A percentile compares a stretch with the other conserved stretches of the same genome.
phyloP scores from a whole-genome alignment of 2,797 vertebrate genomes.

The Sebastes itinus region DNA sequence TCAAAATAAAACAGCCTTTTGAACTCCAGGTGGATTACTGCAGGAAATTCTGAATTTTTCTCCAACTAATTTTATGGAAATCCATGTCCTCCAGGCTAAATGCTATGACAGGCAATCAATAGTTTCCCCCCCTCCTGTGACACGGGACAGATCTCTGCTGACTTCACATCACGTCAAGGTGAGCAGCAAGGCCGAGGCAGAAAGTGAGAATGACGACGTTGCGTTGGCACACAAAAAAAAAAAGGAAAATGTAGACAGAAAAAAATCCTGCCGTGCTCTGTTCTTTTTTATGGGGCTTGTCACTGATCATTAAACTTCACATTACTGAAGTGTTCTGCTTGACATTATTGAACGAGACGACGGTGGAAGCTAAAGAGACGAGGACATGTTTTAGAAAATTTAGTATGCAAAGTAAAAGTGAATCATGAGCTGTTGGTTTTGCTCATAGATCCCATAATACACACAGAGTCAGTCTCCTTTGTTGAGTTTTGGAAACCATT shows the following conservation, averaged over 20 bases:
- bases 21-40: constrained; percentile 28
- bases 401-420: constrained; percentile 58
- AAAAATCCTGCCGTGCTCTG: constrained; percentile 41
- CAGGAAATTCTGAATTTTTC: constrained; percentile 34
- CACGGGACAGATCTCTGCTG: constrained; percentile 39
- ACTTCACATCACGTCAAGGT: constrained; percentile 61
- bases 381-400: constrained; percentile 55
- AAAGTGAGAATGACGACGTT: constrained; percentile 52
- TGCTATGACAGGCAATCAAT: constrained; percentile 44
- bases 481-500: not conserved
- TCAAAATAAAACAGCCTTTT: constrained; percentile 30
- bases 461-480: not conserved
- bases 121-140: constrained; percentile 11
- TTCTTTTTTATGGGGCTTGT: constrained; percentile 65
- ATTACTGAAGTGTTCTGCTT: constrained; percentile 66
- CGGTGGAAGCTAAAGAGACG: constrained; percentile 37
- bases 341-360: constrained; percentile 53
- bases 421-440: constrained; percentile 62
- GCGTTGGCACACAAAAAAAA: not conserved
- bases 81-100: constrained; percentile 50
- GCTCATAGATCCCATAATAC: not conserved
- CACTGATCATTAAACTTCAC: constrained; percentile 72
- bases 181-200: constrained; percentile 34
- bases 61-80: constrained; percentile 43
- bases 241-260: not conserved